These are phyloP conservation scores for Telmatherina bonti DNA, from an alignment of 2,797 vertebrate genomes.

Conservation along the genomic window DNA sequence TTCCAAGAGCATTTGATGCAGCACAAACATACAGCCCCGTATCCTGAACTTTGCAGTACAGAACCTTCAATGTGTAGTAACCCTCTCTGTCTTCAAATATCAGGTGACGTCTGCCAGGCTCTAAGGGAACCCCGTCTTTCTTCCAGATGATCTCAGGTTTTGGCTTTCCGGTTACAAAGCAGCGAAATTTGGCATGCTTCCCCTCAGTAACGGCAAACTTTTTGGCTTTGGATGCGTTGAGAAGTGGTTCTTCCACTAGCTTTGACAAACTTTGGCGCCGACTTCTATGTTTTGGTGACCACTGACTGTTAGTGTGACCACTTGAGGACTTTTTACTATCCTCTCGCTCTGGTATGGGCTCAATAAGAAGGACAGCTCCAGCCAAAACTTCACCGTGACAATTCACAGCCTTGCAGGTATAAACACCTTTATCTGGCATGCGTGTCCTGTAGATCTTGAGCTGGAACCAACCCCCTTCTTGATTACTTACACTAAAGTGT, in stretches of 20 bases:
- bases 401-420: constrained; percentile 90
- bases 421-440: constrained; percentile 91
- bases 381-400: constrained; percentile 84
- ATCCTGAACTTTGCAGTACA: constrained; percentile 93
- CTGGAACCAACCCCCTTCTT: constrained; percentile 86
- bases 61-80: constrained; percentile 95
- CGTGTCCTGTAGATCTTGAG: constrained; percentile 87
- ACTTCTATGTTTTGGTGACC: constrained; percentile 65
- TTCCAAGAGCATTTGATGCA: constrained; percentile 92
- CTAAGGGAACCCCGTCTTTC: constrained; percentile 87
- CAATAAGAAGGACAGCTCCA: constrained; percentile 91
- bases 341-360: constrained; percentile 71
- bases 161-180: constrained; percentile 95
- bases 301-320: constrained; percentile 60
- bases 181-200: constrained; percentile 97
- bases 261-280: constrained; percentile 55
- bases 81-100: constrained; percentile 96
- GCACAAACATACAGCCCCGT: constrained; percentile 93
- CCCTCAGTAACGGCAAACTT: constrained; percentile 92
- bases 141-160: constrained; percentile 97
- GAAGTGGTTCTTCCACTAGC: constrained; percentile 61
- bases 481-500: constrained; percentile 85
- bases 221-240: constrained; percentile 82
- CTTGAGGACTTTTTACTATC: constrained; percentile 66
- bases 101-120: constrained; percentile 88